phyloP scores from a whole-genome alignment of 2,888 invertebrate genomes.

The Perithous albicinctus region DNA sequence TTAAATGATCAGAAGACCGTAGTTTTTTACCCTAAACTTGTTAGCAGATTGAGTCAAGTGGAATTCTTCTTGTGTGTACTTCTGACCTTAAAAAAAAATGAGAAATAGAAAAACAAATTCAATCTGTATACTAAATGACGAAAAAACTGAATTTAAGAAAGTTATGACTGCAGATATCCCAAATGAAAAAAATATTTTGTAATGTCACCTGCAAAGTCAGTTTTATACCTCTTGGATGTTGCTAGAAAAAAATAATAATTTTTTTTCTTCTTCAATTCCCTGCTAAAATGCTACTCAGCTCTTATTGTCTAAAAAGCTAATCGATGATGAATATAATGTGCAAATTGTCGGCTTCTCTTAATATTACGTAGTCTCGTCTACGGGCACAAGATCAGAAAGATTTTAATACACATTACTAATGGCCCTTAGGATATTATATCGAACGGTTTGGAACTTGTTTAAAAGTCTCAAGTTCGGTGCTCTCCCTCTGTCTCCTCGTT shows the following conservation, averaged over 20 bases:
- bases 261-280: background rate
- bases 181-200: background rate
- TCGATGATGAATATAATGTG: background rate
- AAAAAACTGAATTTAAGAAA: background rate
- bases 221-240: background rate
- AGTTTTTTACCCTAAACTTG: too few relatives aligned
- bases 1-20: too few relatives aligned
- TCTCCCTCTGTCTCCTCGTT: background rate
- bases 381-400: conserved; percentile 19
- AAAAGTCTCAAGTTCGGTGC: conserved; percentile 12
- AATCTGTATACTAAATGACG: background rate
- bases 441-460: background rate
- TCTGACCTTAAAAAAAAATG: background rate
- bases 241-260: background rate
- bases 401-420: conserved; percentile 8
- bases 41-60: background rate
- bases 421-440: conserved; percentile 10
- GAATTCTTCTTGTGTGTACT: background rate
- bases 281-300: background rate
- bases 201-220: background rate
- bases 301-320: background rate
- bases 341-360: background rate
- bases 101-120: too few relatives aligned
- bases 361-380: conserved; percentile 15
- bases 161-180: too few relatives aligned